A percentile compares a stretch with the other conserved stretches of the same genome.
phyloP scores from a whole-genome alignment of 2,797 vertebrate genomes.

The Galagoides demidoff region DNA sequence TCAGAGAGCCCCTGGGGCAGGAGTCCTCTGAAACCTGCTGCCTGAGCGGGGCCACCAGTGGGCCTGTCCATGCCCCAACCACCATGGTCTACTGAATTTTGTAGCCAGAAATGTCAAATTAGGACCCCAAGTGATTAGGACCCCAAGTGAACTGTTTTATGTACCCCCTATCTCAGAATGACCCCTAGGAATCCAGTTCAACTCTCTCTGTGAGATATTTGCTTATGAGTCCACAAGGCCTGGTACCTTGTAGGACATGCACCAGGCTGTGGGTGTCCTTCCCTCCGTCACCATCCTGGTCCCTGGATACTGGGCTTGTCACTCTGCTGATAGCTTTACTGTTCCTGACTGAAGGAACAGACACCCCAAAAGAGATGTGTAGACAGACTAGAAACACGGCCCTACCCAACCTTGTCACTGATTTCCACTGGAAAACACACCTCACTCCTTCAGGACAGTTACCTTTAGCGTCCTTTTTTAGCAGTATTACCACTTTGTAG shows the following conservation, averaged over 20 bases:
- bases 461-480: constrained; percentile 46
- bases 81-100: fast-evolving
- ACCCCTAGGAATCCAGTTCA: not conserved
- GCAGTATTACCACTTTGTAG: constrained; percentile 62
- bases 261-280: not conserved
- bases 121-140: fast-evolving
- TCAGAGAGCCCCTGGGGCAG: fast-evolving
- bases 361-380: constrained; percentile 49
- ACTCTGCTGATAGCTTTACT: constrained; percentile 49
- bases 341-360: constrained; percentile 51
- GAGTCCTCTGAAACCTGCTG: not conserved
- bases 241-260: too few species aligned
- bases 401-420: constrained; percentile 42
- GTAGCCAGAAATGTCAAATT: not conserved
- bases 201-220: too few species aligned
- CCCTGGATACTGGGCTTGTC: not conserved
- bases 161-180: fast-evolving
- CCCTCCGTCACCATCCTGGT: not conserved
- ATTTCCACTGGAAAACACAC: constrained; percentile 1
- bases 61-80: fast-evolving
- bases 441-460: constrained; percentile 3
- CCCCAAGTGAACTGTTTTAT: not conserved
- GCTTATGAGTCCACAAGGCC: fast-evolving
- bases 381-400: constrained; percentile 20
- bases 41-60: too few species aligned